phyloP scores from a whole-genome alignment of 1,140 invertebrate species.

The Bombyx mori region DNA sequence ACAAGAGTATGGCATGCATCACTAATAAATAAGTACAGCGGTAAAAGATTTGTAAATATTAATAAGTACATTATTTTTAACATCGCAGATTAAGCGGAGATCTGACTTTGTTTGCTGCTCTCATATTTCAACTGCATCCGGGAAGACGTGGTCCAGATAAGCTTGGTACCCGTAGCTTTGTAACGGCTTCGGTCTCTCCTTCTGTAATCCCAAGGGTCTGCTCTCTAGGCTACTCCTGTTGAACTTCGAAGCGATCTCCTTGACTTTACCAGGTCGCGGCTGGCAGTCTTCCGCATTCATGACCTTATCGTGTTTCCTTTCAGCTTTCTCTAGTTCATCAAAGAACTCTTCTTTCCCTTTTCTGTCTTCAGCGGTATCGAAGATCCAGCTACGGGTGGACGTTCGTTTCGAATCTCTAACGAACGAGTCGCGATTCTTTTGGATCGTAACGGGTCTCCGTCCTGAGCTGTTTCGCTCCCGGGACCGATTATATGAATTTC shows the following conservation, averaged over 20 bases:
- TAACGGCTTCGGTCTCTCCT: slow-evolving; percentile 57
- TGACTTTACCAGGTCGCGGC: slow-evolving; percentile 59
- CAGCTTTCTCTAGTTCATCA: slow-evolving; percentile 27
- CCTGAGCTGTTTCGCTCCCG: slow-evolving; percentile 36
- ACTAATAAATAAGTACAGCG: slow-evolving; percentile 23
- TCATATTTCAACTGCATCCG: slow-evolving; percentile 67
- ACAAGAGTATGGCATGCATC: slow-evolving; percentile 24
- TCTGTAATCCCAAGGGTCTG: slow-evolving; percentile 26
- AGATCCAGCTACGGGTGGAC: slow-evolving; percentile 27
- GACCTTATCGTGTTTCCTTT: slow-evolving; percentile 3
- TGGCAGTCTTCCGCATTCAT: slow-evolving; percentile 29
- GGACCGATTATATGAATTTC: slow-evolving; percentile 24
- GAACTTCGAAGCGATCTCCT: slow-evolving; percentile 57
- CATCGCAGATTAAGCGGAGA: slow-evolving; percentile 32
- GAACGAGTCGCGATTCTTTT: slow-evolving; percentile 16
- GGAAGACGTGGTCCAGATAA: slow-evolving; percentile 67
- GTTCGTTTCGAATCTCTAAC: slow-evolving; percentile 23
- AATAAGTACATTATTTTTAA: slow-evolving; percentile 3
- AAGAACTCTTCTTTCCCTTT: slow-evolving; percentile 30
- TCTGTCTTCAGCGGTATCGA: slow-evolving; percentile 24
- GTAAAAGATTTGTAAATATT: slow-evolving; percentile 1
- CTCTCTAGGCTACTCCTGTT: slow-evolving; percentile 40
- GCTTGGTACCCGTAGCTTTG: slow-evolving; percentile 61
- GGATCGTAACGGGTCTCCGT: slow-evolving; percentile 16
- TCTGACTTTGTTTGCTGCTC: slow-evolving; percentile 15